These are phyloP conservation scores for Nomada flava DNA, from an alignment of 2,888 invertebrate species.

Conservation along the genomic window DNA sequence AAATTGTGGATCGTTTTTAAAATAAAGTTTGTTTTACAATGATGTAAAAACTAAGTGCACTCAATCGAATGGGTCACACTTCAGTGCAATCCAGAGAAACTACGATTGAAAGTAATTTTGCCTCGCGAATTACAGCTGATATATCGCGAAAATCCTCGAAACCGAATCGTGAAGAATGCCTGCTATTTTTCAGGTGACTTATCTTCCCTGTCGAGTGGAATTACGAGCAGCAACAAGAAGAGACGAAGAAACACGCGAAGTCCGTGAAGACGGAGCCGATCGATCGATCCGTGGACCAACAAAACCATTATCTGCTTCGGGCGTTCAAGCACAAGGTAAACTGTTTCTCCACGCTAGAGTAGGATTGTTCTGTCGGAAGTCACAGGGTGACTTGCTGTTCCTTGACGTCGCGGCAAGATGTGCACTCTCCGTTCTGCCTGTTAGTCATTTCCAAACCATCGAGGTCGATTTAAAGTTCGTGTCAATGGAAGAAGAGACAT, in stretches of 20 bases:
- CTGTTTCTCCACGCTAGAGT: conserved; percentile 64
- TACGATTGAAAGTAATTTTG: conserved; percentile 35
- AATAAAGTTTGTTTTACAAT: no score
- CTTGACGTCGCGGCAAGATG: conserved; percentile 51
- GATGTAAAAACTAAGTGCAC: no score
- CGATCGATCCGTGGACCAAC: conserved; percentile 73
- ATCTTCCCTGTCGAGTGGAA: conserved; percentile 63
- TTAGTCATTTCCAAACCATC: conserved; percentile 69
- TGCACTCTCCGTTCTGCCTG: conserved; percentile 49
- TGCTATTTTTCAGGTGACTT: conserved; percentile 68
- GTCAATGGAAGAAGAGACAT: conserved; percentile 41
- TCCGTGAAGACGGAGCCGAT: conserved; percentile 60
- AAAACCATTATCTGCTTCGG: conserved; percentile 77
- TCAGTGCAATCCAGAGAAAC: conserved; percentile 16
- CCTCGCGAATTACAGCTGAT: conserved; percentile 30
- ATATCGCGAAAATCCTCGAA: conserved; percentile 16
- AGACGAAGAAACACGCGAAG: conserved; percentile 61
- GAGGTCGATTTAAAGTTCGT: conserved; percentile 61
- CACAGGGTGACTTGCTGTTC: conserved; percentile 59
- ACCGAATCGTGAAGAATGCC: conserved; percentile 35
- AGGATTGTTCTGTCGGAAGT: conserved; percentile 67
- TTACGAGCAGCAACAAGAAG: conserved; percentile 61
- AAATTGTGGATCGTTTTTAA: no score
- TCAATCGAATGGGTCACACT: neutral
- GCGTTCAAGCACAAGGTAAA: conserved; percentile 71